Conservation (phyloP, 1,140 invertebrate genomes). For the Drosophila leontia region DNA sequence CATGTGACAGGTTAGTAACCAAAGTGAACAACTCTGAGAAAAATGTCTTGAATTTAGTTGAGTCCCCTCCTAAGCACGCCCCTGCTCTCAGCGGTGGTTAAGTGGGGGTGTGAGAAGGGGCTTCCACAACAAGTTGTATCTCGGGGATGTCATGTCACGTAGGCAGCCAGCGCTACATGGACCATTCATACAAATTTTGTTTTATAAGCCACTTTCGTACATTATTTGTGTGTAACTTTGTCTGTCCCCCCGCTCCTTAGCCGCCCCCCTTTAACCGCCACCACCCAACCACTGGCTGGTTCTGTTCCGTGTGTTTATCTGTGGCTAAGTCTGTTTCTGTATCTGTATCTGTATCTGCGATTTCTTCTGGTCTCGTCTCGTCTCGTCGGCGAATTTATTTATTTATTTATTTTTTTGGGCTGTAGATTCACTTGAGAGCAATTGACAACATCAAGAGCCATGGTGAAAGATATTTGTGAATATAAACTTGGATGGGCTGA, state of each 20-base stretch:
- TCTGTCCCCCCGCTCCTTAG: conserved; percentile 8
- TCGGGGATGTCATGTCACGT: conserved; percentile 80
- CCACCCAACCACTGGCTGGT: conserved; percentile 3
- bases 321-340: conserved; percentile 25
- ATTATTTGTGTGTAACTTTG: conserved; percentile 82
- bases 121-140: conserved; percentile 73
- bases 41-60: neutral
- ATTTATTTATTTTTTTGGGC: conserved; percentile 11
- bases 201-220: conserved; percentile 82
- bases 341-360: conserved; percentile 24
- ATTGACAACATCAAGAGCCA: conserved; percentile 28
- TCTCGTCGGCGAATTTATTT: conserved; percentile 16
- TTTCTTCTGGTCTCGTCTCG: conserved; percentile 29
- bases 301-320: conserved; percentile 38
- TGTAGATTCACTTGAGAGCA: conserved; percentile 50
- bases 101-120: neutral
- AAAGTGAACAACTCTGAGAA: neutral
- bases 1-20: neutral
- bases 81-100: neutral
- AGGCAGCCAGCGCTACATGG: conserved; percentile 71
- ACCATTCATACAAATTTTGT: conserved; percentile 83
- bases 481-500: neutral
- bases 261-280: neutral
- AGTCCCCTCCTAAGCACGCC: neutral
- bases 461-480: conserved; percentile 6